Conservation (phyloP, 2,888 invertebrate species). For the Temnothorax rugatulus region DNA sequence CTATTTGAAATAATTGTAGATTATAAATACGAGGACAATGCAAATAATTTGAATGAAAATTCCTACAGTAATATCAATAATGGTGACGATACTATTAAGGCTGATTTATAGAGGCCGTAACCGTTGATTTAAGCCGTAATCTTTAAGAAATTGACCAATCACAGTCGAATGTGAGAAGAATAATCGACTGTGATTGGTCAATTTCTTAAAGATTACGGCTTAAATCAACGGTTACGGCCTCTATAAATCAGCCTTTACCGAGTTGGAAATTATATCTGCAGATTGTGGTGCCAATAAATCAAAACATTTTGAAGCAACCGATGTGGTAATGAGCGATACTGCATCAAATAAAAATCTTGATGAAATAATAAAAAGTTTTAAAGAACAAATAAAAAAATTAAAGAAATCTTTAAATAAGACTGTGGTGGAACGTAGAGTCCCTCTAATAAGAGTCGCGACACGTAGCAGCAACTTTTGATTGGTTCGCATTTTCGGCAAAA, state of each 20-base stretch:
- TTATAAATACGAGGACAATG: neutral
- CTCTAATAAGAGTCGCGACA: too few relatives aligned
- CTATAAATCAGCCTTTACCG: too few relatives aligned
- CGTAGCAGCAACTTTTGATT: too few relatives aligned
- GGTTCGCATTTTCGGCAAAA: too few relatives aligned
- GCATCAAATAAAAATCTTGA: neutral
- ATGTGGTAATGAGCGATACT: neutral
- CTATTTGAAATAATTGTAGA: conserved; percentile 8
- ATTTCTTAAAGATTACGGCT: too few relatives aligned
- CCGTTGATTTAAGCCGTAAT: too few relatives aligned
- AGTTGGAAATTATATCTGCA: conserved; percentile 9
- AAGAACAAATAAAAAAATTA: neutral
- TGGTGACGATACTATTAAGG: neutral
- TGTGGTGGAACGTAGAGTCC: neutral
- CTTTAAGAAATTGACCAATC: too few relatives aligned
- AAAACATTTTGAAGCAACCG: neutral
- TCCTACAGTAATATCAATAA: neutral
- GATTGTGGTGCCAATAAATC: neutral
- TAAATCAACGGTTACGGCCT: too few relatives aligned
- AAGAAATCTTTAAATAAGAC: neutral
- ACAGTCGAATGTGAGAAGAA: too few relatives aligned
- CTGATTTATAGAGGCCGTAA: too few relatives aligned
- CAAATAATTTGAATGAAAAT: neutral
- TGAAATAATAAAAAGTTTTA: neutral
- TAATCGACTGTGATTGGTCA: too few relatives aligned